phyloP scores from a whole-genome alignment of 2,113 vertebrate species.

The Phyllostomus discolor region DNA sequence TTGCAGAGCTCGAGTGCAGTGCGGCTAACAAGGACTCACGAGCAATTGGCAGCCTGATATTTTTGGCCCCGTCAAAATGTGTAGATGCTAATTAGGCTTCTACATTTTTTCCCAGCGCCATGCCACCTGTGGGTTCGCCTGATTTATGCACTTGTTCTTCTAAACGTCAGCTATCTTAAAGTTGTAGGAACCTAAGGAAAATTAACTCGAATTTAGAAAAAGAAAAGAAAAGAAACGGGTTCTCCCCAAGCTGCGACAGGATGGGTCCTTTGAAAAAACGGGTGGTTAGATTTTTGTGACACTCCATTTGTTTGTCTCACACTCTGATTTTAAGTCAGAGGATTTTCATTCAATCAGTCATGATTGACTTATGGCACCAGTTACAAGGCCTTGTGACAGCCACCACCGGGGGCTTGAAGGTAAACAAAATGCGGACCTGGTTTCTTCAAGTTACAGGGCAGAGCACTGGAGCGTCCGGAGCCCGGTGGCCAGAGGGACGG shows the following conservation, averaged over 20 bases:
- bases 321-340: not conserved
- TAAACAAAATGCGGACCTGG: not conserved
- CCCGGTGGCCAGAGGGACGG: not conserved
- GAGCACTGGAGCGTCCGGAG: not conserved
- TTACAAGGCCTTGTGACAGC: not conserved
- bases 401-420: not conserved
- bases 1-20: not conserved
- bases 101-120: not conserved
- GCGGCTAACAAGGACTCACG: constrained; percentile 52
- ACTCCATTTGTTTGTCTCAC: not conserved
- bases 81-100: constrained; percentile 43
- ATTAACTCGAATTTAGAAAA: not conserved
- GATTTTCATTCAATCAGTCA: not conserved
- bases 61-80: constrained; percentile 33
- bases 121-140: constrained; percentile 49
- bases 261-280: not conserved
- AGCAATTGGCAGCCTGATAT: constrained; percentile 49
- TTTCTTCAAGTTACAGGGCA: not conserved
- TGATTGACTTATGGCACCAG: not conserved
- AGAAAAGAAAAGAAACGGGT: not conserved
- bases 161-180: not conserved
- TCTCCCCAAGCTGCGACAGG: not conserved
- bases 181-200: not conserved
- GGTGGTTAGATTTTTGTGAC: not conserved
- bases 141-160: constrained; percentile 14